Base-by-base conservation (phyloP, 2,113 vertebrate species). In the Riparia riparia region DNA sequence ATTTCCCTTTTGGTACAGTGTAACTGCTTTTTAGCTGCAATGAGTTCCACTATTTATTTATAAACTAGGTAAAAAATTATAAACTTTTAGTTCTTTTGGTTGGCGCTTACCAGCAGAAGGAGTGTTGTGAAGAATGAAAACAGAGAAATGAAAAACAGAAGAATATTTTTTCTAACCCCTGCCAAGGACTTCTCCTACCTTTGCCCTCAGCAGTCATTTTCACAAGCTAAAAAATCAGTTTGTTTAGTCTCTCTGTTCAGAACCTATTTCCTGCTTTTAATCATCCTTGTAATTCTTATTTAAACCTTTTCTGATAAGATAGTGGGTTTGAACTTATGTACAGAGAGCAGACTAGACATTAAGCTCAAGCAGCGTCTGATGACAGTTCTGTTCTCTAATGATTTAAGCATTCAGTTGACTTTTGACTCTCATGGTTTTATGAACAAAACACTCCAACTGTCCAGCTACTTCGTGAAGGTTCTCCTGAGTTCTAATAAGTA, bases 401-500 rank as follows among this genome's bases (percentile, higher is more conserved):
- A 29, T 78, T 51, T 45, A 61, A 73, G 29, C 4, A 25, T 57
- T 74, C 10, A n/a, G 1, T 54, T 66, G 31, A 50, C 13, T 73
- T 89, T 70, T 82, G 7, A n/a, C 26, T 64, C 18, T 47, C 12
- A 20, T 1, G 0, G 6, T 66, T 86, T 74, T 57, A 81, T 29
- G 17, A 82, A 50, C 3, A 29, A 24, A 50, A 63, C 68, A 18
- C 20, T 64, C 34, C 29, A 58, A 31, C 7, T 29, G 17, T 58
- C 21, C 39, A 41, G 15, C 32, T 60, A 31, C 37, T 66, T 31
- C 4, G 2, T 0, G 0, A 2, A 42, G n/a, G 4, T 19, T 79
- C 11, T 64, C 10, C 5, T 34, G 71, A 57, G 41, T 56, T 64
- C 41, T 69, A 56, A 60, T 9, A 53, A 10, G 28, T 80, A 53